phyloP scores from a whole-genome alignment of 2,888 invertebrate genomes.

The Chaetoderma sp. region DNA sequence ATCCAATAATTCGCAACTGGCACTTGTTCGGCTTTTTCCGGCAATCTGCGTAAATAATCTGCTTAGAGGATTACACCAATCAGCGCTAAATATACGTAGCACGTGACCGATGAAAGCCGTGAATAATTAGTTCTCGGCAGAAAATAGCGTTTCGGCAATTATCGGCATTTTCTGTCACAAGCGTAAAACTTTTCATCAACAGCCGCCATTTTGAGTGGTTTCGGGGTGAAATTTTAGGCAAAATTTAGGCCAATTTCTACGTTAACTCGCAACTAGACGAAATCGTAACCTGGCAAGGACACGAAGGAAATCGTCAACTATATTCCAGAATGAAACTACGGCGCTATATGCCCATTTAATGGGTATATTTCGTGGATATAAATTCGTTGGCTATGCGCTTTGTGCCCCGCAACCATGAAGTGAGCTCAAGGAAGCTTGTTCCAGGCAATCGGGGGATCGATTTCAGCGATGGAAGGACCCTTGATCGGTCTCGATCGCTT shows the following conservation, averaged over 20 bases:
- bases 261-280: not conserved
- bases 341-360: slow-evolving; percentile 6
- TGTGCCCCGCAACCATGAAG: slow-evolving; percentile 33
- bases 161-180: slow-evolving; percentile 83
- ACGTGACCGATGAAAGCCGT: slow-evolving; percentile 49
- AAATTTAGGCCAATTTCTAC: slow-evolving; percentile 1
- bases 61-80: slow-evolving; percentile 39
- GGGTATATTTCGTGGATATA: slow-evolving; percentile 45
- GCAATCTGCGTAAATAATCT: slow-evolving; percentile 15
- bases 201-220: slow-evolving; percentile 93
- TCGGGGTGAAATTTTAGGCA: not conserved
- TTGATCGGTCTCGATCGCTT: no score
- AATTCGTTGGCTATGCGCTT: slow-evolving; percentile 38
- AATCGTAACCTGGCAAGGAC: slow-evolving; percentile 3
- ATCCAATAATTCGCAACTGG: slow-evolving; percentile 36
- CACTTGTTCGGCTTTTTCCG: slow-evolving; percentile 31
- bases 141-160: slow-evolving; percentile 59
- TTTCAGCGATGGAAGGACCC: no score
- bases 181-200: slow-evolving; percentile 95
- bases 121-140: slow-evolving; percentile 62
- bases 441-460: slow-evolving; percentile 19
- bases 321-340: slow-evolving; percentile 28
- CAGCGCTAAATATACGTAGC: slow-evolving; percentile 25
- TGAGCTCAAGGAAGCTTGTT: no score
- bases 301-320: slow-evolving; percentile 34